These are phyloP conservation scores for Tapirus terrestris DNA, from an alignment of 2,113 vertebrate genomes.

Conservation along the genomic window DNA sequence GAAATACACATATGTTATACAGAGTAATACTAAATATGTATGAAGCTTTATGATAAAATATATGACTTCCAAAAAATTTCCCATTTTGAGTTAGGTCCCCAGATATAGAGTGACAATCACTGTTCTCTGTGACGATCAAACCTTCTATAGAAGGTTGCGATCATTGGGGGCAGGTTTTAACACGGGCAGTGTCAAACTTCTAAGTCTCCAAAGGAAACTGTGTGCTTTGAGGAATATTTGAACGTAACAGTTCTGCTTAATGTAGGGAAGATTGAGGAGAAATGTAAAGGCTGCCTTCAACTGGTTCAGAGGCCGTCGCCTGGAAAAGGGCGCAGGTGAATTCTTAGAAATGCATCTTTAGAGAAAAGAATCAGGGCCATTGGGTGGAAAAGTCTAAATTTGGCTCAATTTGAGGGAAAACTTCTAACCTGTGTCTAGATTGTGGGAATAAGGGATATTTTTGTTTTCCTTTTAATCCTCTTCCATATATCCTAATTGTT, in stretches of 20 bases:
- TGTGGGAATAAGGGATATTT: neutral
- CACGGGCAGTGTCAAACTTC: neutral
- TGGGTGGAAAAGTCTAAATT: neutral
- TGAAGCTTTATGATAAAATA: neutral
- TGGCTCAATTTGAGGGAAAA: neutral
- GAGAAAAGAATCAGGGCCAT: neutral
- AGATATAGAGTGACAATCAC: neutral
- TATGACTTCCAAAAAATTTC: neutral
- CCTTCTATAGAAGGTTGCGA: neutral
- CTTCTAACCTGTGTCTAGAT: neutral
- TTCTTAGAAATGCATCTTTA: neutral
- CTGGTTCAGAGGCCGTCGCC: neutral
- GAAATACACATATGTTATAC: neutral
- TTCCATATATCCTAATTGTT: neutral
- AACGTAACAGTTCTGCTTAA: neutral
- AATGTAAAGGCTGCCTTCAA: neutral
- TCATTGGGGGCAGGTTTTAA: neutral
- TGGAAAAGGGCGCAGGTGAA: neutral
- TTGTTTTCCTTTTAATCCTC: neutral
- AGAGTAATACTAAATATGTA: neutral
- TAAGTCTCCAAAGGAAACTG: neutral
- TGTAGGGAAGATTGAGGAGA: neutral
- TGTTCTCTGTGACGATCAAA: neutral
- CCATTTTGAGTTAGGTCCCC: neutral
- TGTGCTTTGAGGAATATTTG: neutral